Conservation (phyloP, 1,140 invertebrate species). For the Mactra quadrangularis region DNA sequence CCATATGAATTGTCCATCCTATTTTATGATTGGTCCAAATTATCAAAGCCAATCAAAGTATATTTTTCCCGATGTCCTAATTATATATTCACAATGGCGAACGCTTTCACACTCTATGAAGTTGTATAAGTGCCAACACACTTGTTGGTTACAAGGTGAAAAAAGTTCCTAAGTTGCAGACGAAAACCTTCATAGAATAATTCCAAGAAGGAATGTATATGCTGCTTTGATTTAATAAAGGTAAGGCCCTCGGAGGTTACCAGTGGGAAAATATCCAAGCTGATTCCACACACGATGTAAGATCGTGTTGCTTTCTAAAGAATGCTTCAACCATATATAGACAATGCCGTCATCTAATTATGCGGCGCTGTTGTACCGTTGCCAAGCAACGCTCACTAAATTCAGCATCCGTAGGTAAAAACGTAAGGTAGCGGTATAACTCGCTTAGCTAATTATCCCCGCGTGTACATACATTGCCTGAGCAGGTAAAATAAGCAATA, state of each 20-base stretch:
- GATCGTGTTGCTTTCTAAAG: constrained; percentile 37
- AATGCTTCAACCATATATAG: constrained; percentile 54
- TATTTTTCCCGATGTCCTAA: constrained; percentile 7
- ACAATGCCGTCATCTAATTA: constrained; percentile 53
- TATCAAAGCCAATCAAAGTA: neutral
- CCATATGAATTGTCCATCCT: constrained; percentile 27
- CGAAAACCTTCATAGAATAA: constrained; percentile 15
- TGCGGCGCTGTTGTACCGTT: constrained; percentile 42
- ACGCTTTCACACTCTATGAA: constrained; percentile 2
- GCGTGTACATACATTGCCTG: constrained; percentile 33
- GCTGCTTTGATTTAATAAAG: constrained; percentile 18
- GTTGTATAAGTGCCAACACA: constrained; percentile 35
- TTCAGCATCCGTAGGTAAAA: constrained; percentile 35
- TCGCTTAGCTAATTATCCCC: constrained; percentile 15
- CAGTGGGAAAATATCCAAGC: constrained; percentile 25
- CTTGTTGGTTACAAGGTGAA: constrained; percentile 18
- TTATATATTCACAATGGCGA: constrained; percentile 10
- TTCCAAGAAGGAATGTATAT: constrained; percentile 24
- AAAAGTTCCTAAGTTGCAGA: constrained; percentile 36
- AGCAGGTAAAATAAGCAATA: constrained; percentile 20
- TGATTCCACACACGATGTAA: constrained; percentile 6
- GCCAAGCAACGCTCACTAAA: constrained; percentile 34
- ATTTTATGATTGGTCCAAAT: constrained; percentile 19
- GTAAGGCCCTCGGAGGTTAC: constrained; percentile 14
- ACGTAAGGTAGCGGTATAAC: constrained; percentile 26